phyloP scores from a whole-genome alignment of 30 jellyfish, hydroid and myxozoan species.

The Morbakka virulenta region DNA sequence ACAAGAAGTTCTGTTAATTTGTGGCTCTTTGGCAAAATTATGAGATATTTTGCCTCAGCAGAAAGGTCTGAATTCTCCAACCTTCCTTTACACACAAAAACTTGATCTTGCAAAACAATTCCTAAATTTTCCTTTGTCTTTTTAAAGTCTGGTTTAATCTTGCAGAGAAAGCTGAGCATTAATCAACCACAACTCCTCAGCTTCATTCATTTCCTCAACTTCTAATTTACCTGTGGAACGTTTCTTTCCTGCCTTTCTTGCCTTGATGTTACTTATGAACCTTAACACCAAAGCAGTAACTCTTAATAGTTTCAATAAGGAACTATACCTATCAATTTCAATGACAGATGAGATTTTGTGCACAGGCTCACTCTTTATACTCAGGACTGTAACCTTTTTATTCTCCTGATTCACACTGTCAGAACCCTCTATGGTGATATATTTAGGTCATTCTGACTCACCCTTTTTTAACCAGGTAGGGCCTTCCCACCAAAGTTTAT shows the following conservation, averaged over 20 bases:
- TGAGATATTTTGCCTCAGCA: no score
- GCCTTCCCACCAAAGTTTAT: no score
- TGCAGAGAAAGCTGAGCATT: conserved; percentile 10
- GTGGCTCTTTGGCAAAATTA: no score
- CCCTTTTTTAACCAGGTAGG: conserved; percentile 37
- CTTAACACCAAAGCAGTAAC: neutral
- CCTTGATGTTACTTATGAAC: neutral
- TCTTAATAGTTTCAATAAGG: neutral
- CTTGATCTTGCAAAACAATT: conserved; percentile 1
- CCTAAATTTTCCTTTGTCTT: conserved; percentile 11
- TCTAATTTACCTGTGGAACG: neutral
- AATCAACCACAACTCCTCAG: conserved; percentile 22
- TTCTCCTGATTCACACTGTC: neutral
- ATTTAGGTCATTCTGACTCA: conserved; percentile 25
- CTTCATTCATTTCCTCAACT: neutral
- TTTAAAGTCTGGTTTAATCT: neutral
- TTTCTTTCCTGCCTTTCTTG: neutral
- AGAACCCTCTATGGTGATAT: conserved; percentile 2
- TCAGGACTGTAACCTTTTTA: neutral
- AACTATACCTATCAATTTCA: neutral
- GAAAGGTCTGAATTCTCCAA: no score
- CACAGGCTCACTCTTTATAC: neutral
- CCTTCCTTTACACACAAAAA: conserved; percentile 40
- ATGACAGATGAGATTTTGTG: neutral
- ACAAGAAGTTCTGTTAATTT: no score